Evolutionary conservation across 2,888 invertebrate genomes (phyloP).

Genomic region (Xylocampa areola): DNA sequence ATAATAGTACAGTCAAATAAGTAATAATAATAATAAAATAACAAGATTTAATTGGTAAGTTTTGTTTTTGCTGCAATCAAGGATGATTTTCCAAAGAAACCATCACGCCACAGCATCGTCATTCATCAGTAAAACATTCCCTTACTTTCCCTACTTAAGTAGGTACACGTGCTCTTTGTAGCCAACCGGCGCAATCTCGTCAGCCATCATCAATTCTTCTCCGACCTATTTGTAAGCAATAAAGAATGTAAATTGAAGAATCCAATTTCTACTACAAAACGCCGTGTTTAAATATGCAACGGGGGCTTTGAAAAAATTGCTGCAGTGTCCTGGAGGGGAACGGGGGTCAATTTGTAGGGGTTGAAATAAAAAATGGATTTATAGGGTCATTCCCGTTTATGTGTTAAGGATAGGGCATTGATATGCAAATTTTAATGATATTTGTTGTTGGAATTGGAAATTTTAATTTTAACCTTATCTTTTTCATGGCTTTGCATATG

Average conservation of each 20-base stretch:
- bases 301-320: conserved; percentile 69
- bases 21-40: too few relatives aligned
- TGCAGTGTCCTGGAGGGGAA: conserved; percentile 64
- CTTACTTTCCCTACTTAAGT: not conserved
- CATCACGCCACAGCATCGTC: too few relatives aligned
- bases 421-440: conserved; percentile 49
- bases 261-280: conserved; percentile 75
- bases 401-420: conserved; percentile 35
- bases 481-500: too few relatives aligned
- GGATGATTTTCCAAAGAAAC: too few relatives aligned
- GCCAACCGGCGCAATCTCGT: conserved; percentile 55
- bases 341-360: conserved; percentile 65
- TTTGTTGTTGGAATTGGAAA: conserved; percentile 21
- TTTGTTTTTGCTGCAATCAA: too few relatives aligned
- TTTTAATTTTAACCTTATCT: not conserved
- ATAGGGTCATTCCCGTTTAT: conserved; percentile 54
- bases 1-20: too few relatives aligned
- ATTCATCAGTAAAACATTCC: conserved; percentile 15
- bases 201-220: conserved; percentile 62
- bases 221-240: conserved; percentile 71
- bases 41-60: too few relatives aligned
- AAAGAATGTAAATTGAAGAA: conserved; percentile 75
- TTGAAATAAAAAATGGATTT: conserved; percentile 64
- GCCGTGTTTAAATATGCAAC: conserved; percentile 73
- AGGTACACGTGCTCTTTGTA: conserved; percentile 24